Percentiles rank a stretch among this genome's conserved stretches.
Evolutionary conservation across 2,888 invertebrate genomes (phyloP).

Genomic region (Alitta virens): DNA sequence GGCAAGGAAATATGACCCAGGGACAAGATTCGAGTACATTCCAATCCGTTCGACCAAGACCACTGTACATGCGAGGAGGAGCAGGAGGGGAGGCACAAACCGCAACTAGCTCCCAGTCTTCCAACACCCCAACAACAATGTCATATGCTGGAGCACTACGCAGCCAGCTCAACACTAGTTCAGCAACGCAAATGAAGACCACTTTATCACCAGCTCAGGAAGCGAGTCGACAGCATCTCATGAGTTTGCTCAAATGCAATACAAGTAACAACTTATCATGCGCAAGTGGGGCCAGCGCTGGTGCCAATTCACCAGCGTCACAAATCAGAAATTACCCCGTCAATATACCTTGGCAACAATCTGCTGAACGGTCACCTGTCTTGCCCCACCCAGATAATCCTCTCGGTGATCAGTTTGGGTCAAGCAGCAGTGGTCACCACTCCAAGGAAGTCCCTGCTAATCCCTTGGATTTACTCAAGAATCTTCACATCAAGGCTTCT

Average conservation of each 20-base stretch:
- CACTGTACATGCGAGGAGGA: slow-evolving; percentile 21
- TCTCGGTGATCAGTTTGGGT: background rate
- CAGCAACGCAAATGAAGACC: background rate
- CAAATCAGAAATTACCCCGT: background rate
- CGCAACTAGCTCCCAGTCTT: background rate
- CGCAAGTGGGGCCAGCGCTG: background rate
- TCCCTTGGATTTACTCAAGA: slow-evolving; percentile 46
- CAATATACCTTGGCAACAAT: no score
- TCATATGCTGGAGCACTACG: slow-evolving; percentile 23
- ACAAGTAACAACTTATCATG: no score
- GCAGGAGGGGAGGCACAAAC: slow-evolving; percentile 1
- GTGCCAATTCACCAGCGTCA: background rate
- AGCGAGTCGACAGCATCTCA: slow-evolving; percentile 12
- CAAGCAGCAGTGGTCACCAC: background rate
- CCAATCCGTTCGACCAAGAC: background rate
- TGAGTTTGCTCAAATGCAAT: background rate
- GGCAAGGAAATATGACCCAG: slow-evolving; percentile 3
- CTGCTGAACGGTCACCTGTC: no score
- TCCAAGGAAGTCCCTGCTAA: slow-evolving; percentile 32
- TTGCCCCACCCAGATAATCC: no score
- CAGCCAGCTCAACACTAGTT: slow-evolving; percentile 6
- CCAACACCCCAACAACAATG: background rate
- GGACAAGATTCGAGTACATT: background rate
- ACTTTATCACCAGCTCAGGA: slow-evolving; percentile 1
- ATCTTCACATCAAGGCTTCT: slow-evolving; percentile 42